Evolutionary conservation across 2,888 invertebrate genomes (phyloP).

Genomic region (Brachylomia viminalis): DNA sequence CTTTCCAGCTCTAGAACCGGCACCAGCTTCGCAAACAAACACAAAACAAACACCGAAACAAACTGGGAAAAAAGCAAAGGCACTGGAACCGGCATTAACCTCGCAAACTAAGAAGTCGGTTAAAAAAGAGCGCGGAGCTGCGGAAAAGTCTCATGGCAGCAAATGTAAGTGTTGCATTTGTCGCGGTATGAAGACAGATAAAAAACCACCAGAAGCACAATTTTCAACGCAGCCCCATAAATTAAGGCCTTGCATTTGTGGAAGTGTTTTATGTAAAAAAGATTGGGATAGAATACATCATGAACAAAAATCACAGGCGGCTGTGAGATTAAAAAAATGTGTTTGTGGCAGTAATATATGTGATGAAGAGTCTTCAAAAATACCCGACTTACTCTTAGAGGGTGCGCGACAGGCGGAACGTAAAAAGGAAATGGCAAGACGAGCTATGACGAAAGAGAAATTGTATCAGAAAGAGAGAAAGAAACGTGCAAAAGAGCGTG

Average conservation of each 20-base stretch:
- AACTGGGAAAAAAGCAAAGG: no score
- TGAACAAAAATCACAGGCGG: background rate
- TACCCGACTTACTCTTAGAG: conserved; percentile 23
- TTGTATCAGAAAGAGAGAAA: conserved; percentile 7
- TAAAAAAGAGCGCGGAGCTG: no score
- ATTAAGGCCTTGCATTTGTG: conserved; percentile 49
- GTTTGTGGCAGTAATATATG: conserved; percentile 54
- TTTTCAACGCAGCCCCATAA: background rate
- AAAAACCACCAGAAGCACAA: background rate
- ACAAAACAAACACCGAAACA: no score
- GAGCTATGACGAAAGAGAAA: background rate
- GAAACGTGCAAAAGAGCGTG: background rate
- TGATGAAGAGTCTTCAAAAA: conserved; percentile 37
- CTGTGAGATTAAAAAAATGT: conserved; percentile 27
- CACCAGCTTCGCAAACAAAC: background rate
- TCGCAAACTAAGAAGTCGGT: background rate
- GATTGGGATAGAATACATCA: conserved; percentile 10
- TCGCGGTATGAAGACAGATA: background rate
- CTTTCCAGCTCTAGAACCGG: no score
- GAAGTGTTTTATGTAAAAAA: conserved; percentile 46
- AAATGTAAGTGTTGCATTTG: conserved; percentile 47
- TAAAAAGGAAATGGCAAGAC: background rate
- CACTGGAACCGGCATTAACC: background rate
- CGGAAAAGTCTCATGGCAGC: background rate
- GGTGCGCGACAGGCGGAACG: background rate